A percentile compares a stretch with the other conserved stretches of the same genome.
Evolutionary conservation across 2,113 vertebrate species (phyloP).

Genomic region (Vombatus ursinus): DNA sequence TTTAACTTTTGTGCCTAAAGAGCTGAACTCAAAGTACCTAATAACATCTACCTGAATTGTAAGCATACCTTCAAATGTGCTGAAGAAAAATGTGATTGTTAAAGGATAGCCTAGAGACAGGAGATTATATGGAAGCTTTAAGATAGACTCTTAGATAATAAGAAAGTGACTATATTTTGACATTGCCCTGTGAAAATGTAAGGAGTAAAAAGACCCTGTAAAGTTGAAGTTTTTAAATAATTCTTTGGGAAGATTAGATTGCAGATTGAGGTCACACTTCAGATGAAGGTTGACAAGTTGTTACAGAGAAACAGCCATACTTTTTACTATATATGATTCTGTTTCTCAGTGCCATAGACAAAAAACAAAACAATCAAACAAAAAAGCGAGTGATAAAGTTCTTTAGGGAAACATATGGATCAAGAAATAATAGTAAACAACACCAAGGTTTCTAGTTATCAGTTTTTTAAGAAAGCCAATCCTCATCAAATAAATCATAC

Average conservation of each 20-base stretch:
- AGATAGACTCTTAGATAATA: not conserved
- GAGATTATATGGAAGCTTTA: not conserved
- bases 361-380: not conserved
- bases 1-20: not conserved
- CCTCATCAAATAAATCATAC: slow-evolving; percentile 45
- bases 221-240: slow-evolving; percentile 19
- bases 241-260: not conserved
- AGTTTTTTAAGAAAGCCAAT: slow-evolving; percentile 40
- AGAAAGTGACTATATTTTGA: not conserved
- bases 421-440: slow-evolving; percentile 27
- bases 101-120: not conserved
- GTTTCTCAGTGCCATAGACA: not conserved
- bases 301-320: not conserved
- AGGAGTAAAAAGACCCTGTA: not conserved
- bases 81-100: not conserved
- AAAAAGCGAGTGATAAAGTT: slow-evolving; percentile 38
- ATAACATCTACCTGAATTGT: not conserved
- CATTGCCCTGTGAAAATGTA: not conserved
- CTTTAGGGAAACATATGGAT: slow-evolving; percentile 48
- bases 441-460: slow-evolving; percentile 51
- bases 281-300: not conserved
- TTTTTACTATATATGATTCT: not conserved
- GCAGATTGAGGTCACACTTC: not conserved
- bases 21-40: not conserved
- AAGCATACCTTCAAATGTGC: not conserved